Percentiles rank a stretch among this genome's conserved stretches.
These are phyloP conservation scores for Podabrus alpinus DNA, from an alignment of 2,888 invertebrate species.

Conservation along the genomic window DNA sequence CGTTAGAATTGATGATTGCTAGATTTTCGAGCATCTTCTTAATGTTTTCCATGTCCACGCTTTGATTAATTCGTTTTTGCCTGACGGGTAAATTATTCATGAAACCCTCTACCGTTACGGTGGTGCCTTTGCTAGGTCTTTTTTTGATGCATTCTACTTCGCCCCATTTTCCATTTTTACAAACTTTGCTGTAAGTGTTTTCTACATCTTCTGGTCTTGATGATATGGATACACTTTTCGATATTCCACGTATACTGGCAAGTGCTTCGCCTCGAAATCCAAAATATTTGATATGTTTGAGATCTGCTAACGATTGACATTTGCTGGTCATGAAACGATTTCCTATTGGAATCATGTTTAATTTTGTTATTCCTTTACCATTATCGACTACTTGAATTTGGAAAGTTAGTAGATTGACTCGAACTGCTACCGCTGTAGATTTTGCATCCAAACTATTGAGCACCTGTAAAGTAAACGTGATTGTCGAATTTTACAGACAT, in stretches of 20 bases:
- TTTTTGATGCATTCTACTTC: conserved; percentile 45
- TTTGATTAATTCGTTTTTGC: conserved; percentile 58
- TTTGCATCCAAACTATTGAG: conserved; percentile 73
- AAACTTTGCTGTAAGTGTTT: conserved; percentile 63
- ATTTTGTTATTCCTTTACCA: conserved; percentile 67
- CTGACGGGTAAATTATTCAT: conserved; percentile 67
- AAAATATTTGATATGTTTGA: conserved; percentile 62
- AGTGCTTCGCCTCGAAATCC: conserved; percentile 74
- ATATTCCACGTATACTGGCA: conserved; percentile 64
- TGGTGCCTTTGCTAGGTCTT: conserved; percentile 72
- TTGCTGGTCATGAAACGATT: conserved; percentile 69
- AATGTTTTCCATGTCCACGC: conserved; percentile 64
- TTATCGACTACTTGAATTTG: conserved; percentile 79
- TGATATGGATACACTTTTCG: conserved; percentile 63
- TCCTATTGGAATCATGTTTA: conserved; percentile 64
- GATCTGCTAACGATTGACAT: conserved; percentile 58
- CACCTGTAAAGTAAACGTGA: conserved; percentile 58
- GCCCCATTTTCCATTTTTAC: conserved; percentile 42
- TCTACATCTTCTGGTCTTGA: conserved; percentile 57
- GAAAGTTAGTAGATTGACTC: conserved; percentile 64
- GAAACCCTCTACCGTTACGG: conserved; percentile 70
- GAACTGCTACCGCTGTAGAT: conserved; percentile 70
- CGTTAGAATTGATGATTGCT: conserved; percentile 66
- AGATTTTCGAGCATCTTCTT: conserved; percentile 63
- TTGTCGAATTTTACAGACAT: too few relatives aligned